Percentiles rank a stretch among this genome's conserved stretches.
These are phyloP conservation scores for Hofmannophila pseudospretella DNA, from an alignment of 2,888 invertebrate species.

Conservation along the genomic window DNA sequence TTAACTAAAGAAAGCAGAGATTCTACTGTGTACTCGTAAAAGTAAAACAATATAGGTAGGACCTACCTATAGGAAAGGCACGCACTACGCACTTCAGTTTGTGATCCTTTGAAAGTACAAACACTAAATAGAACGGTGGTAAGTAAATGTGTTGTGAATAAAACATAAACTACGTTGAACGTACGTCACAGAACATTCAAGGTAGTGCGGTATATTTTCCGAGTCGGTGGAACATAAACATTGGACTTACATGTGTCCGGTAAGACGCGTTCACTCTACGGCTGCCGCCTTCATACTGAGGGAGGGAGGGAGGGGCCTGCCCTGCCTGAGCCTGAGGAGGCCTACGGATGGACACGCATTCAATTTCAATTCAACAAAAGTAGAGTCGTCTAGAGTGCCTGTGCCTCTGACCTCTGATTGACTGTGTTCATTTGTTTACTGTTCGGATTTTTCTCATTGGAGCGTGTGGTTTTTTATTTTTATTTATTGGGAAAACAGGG, in stretches of 20 bases:
- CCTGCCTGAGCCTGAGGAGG: not conserved
- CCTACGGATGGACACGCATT: not conserved
- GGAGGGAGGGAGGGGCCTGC: not conserved
- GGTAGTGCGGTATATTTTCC: not conserved
- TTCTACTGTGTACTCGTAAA: no score
- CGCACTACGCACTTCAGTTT: not conserved
- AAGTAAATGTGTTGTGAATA: no score
- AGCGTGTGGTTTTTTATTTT: no score
- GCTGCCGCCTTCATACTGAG: slow-evolving; percentile 32
- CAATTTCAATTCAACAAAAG: no score
- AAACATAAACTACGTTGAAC: not conserved
- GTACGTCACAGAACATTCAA: not conserved
- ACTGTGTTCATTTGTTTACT: no score
- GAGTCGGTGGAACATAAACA: slow-evolving; percentile 3
- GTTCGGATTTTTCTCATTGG: no score
- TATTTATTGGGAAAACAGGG: no score
- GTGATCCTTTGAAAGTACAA: not conserved
- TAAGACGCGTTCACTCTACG: slow-evolving; percentile 25
- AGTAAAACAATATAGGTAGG: not conserved
- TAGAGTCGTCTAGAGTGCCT: no score
- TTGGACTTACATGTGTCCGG: slow-evolving; percentile 2
- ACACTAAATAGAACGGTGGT: no score
- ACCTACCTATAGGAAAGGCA: no score
- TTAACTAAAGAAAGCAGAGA: no score
- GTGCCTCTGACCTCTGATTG: no score